These are phyloP conservation scores for Pempheris klunzingeri DNA, from an alignment of 2,797 vertebrate genomes.

Conservation along the genomic window DNA sequence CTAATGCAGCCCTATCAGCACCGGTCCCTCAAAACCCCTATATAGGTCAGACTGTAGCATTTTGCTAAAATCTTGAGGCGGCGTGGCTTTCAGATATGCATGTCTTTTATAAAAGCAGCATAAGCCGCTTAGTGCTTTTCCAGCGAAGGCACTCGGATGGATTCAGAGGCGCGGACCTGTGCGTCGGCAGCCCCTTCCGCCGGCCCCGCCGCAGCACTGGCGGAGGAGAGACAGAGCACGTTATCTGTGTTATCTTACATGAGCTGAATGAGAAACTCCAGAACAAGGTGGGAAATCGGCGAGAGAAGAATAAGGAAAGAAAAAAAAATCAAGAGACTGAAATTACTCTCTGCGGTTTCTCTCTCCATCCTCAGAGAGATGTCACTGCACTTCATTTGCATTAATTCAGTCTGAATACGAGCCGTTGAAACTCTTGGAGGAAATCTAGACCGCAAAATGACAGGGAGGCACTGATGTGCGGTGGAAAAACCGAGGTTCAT, in stretches of 20 bases:
- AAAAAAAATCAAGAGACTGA: background rate
- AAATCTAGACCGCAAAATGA: conserved; percentile 15
- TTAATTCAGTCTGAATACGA: conserved; percentile 17
- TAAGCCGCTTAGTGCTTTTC: conserved; percentile 62
- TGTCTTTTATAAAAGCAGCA: conserved; percentile 49
- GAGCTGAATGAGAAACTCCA: conserved; percentile 22
- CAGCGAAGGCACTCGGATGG: conserved; percentile 52
- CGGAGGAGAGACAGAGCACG: conserved; percentile 20
- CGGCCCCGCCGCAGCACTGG: conserved; percentile 18
- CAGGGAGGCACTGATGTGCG: background rate
- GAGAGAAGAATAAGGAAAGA: no score
- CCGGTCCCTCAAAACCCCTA: conserved; percentile 29
- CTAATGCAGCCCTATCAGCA: conserved; percentile 17
- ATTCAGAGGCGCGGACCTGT: conserved; percentile 29
- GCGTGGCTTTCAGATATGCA: conserved; percentile 57
- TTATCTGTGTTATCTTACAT: conserved; percentile 28
- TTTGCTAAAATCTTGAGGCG: conserved; percentile 51
- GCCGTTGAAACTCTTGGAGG: conserved; percentile 2
- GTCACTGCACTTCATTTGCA: conserved; percentile 15
- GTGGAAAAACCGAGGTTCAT: background rate
- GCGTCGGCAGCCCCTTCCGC: conserved; percentile 14
- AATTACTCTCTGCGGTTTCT: background rate
- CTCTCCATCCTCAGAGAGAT: conserved; percentile 1
- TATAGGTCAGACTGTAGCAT: conserved; percentile 41
- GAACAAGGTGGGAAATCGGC: conserved; percentile 16